Evolutionary conservation across 2,113 vertebrate genomes (phyloP).

Genomic region (Rhea americana): DNA sequence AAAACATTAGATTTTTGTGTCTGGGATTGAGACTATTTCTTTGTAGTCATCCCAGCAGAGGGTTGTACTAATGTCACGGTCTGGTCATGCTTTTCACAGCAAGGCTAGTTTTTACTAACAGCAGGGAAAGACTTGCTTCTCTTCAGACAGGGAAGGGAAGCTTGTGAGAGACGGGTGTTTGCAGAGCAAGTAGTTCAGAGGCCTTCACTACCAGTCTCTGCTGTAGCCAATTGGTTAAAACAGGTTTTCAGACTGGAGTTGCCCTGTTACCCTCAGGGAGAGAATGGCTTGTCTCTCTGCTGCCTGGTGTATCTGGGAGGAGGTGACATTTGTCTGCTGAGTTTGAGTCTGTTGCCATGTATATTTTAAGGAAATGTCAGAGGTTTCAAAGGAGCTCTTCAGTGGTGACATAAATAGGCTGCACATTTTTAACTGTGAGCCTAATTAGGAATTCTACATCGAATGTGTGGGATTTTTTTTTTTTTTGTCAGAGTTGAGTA

Average conservation of each 20-base stretch:
- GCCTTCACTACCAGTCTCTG: neutral
- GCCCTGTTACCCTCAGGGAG: neutral
- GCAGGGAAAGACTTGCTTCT: neutral
- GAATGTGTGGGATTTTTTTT: too few species aligned
- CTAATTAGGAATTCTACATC: neutral
- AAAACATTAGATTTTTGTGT: neutral
- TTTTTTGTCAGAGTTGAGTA: neutral
- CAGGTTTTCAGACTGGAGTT: conserved; percentile 13
- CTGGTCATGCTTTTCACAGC: neutral
- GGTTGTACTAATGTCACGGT: neutral
- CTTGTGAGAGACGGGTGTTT: neutral
- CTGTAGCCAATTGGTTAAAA: neutral
- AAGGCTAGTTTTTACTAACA: neutral
- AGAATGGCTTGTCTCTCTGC: neutral
- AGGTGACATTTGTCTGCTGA: neutral
- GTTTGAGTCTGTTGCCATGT: neutral
- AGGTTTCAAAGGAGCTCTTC: neutral
- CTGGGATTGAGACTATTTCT: neutral
- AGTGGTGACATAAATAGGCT: neutral
- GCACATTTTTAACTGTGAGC: neutral
- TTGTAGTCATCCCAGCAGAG: neutral
- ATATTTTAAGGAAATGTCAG: neutral
- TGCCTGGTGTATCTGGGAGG: neutral
- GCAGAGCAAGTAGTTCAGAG: neutral
- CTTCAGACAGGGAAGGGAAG: neutral